phyloP scores from a whole-genome alignment of 2,888 invertebrate species.

The Oligia strigilis region DNA sequence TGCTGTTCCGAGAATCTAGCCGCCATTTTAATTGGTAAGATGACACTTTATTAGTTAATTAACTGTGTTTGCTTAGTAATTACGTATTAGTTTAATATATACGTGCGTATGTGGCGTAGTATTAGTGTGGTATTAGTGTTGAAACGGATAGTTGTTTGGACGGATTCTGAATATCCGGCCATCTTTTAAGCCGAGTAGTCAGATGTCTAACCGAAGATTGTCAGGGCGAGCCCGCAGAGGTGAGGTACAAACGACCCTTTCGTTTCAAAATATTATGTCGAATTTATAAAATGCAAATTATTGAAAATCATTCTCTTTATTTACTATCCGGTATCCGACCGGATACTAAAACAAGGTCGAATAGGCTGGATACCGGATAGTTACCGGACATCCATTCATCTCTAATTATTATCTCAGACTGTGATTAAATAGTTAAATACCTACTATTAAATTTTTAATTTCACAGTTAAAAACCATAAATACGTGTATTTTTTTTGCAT shows the following conservation, averaged over 20 bases:
- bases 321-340: neutral
- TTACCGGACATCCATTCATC: neutral
- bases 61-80: neutral
- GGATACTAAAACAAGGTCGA: constrained; percentile 10
- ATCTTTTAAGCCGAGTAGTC: neutral
- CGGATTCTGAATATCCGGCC: neutral
- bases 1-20: constrained; percentile 12
- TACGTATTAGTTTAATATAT: neutral
- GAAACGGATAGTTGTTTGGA: neutral
- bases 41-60: constrained; percentile 1
- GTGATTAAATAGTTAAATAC: neutral
- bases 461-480: constrained; percentile 15
- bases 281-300: neutral
- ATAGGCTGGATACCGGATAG: neutral
- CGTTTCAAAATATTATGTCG: neutral
- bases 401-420: constrained; percentile 2
- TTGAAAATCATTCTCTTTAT: neutral
- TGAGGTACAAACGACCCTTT: neutral
- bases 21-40: constrained; percentile 23
- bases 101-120: neutral
- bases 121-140: too few species aligned
- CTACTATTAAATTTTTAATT: neutral
- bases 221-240: neutral
- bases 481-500: neutral
- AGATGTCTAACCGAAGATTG: neutral